Evolutionary conservation across 1,140 invertebrate genomes (phyloP).

Genomic region (Drosophila yakuba): DNA sequence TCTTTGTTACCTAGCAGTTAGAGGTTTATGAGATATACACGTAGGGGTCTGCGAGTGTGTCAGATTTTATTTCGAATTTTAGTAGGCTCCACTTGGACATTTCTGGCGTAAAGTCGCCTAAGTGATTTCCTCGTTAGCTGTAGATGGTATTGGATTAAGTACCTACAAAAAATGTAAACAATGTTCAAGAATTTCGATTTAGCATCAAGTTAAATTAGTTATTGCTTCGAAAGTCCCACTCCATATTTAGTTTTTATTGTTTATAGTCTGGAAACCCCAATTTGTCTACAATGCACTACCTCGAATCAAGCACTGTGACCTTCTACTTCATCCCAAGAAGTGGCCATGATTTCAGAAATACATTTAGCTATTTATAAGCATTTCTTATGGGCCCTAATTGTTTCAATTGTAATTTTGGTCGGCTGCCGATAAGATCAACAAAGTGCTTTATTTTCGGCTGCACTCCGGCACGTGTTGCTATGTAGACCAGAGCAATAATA

Average conservation of each 20-base stretch:
- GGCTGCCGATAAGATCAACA: conserved; percentile 43
- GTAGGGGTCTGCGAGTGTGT: conserved; percentile 22
- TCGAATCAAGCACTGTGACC: conserved; percentile 19
- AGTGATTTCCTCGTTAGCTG: conserved; percentile 13
- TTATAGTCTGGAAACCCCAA: neutral
- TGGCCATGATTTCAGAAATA: conserved; percentile 13
- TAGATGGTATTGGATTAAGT: neutral
- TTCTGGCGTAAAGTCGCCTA: conserved; percentile 28
- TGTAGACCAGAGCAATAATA: conserved; percentile 17
- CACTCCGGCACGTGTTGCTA: conserved; percentile 52
- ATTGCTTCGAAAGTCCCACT: too few relatives aligned
- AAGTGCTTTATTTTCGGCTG: conserved; percentile 59
- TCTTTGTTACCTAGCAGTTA: conserved; percentile 74
- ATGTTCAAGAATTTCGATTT: too few relatives aligned
- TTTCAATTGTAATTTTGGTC: conserved; percentile 38
- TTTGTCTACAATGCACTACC: neutral
- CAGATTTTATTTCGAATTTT: conserved; percentile 45
- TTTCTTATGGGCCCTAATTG: conserved; percentile 52
- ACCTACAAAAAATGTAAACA: neutral
- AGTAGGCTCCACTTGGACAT: conserved; percentile 48
- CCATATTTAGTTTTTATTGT: too few relatives aligned
- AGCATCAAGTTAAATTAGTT: neutral
- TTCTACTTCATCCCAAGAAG: conserved; percentile 17
- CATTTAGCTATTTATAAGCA: conserved; percentile 33
- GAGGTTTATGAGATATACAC: conserved; percentile 49